Evolutionary conservation across 2,888 invertebrate genomes (phyloP).

Genomic region (Amphipyra tragopoginis): DNA sequence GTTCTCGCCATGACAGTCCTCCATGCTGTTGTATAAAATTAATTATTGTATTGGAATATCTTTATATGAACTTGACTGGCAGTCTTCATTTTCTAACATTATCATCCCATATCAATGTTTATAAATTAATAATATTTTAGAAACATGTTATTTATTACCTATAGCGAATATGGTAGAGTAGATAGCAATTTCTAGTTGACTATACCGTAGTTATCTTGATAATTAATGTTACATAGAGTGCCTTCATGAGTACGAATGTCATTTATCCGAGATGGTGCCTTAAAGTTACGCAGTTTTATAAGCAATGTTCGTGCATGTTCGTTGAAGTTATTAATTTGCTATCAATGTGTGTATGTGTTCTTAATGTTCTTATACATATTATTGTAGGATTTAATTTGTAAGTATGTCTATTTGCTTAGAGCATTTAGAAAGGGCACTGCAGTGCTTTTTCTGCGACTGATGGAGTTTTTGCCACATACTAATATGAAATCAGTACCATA

Average conservation of each 20-base stretch:
- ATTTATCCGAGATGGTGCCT: constrained; percentile 67
- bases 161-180: constrained; percentile 28
- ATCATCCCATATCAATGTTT: constrained; percentile 13
- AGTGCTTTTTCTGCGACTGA: too few species aligned
- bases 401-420: too few species aligned
- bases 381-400: constrained; percentile 2
- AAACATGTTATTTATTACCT: constrained; percentile 15
- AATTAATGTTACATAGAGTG: constrained; percentile 50
- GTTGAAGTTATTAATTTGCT: constrained; percentile 17
- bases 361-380: constrained; percentile 5
- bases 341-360: constrained; percentile 23
- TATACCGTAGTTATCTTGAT: constrained; percentile 29
- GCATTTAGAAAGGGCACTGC: too few species aligned
- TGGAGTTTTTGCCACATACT: too few species aligned
- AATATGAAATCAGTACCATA: too few species aligned
- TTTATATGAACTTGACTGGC: constrained; percentile 1
- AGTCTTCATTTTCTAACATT: constrained; percentile 8
- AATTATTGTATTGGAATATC: constrained; percentile 1
- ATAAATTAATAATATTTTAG: constrained; percentile 20
- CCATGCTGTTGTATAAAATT: constrained; percentile 31
- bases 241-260: constrained; percentile 56
- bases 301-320: constrained; percentile 44
- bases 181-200: constrained; percentile 48
- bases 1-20: constrained; percentile 21
- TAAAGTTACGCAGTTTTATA: constrained; percentile 41